Base-by-base conservation (phyloP, 64 coral and sea anemone genomes). In the Actinia equina region DNA sequence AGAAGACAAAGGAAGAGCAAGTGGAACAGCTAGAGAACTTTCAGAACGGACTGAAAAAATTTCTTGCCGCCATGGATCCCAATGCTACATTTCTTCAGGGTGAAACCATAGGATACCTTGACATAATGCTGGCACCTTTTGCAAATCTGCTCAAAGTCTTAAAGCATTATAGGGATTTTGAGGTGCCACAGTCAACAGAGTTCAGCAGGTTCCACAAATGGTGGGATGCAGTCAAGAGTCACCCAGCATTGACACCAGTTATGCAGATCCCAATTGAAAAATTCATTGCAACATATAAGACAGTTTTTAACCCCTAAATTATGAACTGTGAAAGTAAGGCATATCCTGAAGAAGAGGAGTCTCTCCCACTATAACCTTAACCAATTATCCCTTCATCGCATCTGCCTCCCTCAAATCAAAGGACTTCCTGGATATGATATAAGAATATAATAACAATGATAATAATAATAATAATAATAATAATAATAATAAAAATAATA, bases 81-180 rank as follows among this genome's bases (percentile, higher is more conserved):
- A 62, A 71, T 37, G 59, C 84, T 9, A 84, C 88, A 59, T 94
- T 90, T 44, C 86, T 94, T 52, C 92, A 94, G 30, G 88, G 88
- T 76, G 80, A 88, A 44, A 82, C 79, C 27, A 13, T 94, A 59
- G 85, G 88, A 16, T 94, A 59, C 82, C 88, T 94, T 41, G 92
- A 94, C 67, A 94, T 94, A 19, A 84, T 94, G 88, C 49, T 76
- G 9, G 92, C 88, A 64, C 92, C 92, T 2, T 83, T 65, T 82
- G 88, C 77, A 41, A 77, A 42, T n/a, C 45, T 79, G 59, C 43
- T 87, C 51, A 64, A 43, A 46, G 83, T 94, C 51, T 60, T 94
- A 42, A 88, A 94, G 62, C 42, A 63, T 43, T 90, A 77, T 41
- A 77, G 84, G n/a, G 88, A 78, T 18, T 94, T 87, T 90, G 88